Evolutionary conservation across 2,113 vertebrate genomes (phyloP).

Genomic region (Perca fluviatilis): DNA sequence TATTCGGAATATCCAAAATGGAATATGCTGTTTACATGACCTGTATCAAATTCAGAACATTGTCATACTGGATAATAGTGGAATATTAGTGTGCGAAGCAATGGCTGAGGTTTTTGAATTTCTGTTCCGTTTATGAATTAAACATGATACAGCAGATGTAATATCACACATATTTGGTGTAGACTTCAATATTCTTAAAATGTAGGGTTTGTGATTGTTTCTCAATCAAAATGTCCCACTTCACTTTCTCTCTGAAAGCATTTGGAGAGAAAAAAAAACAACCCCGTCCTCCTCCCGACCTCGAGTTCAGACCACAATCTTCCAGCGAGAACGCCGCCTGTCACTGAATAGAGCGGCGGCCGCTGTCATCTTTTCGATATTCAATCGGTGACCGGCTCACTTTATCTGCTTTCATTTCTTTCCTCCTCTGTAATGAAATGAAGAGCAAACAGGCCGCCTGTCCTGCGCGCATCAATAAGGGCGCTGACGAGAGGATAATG

Average conservation of each 20-base stretch:
- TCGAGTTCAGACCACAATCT: constrained; percentile 17
- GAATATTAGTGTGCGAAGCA: no score
- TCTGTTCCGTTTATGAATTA: background rate
- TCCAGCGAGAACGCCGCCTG: constrained; percentile 4
- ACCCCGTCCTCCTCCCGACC: background rate
- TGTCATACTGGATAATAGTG: no score
- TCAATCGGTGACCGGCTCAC: constrained; percentile 31
- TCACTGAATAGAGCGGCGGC: background rate
- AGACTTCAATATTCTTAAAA: background rate
- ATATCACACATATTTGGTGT: background rate
- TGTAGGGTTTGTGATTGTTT: background rate
- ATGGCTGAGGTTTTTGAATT: background rate
- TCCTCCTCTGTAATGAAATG: constrained; percentile 43
- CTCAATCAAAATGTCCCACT: background rate
- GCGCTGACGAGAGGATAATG: constrained; percentile 50
- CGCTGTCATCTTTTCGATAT: constrained; percentile 41
- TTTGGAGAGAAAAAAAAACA: no score
- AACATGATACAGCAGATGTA: background rate
- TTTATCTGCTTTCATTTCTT: constrained; percentile 18
- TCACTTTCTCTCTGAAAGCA: background rate
- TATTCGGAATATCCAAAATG: no score
- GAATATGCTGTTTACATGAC: no score
- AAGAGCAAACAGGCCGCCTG: constrained; percentile 36
- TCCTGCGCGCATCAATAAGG: constrained; percentile 47
- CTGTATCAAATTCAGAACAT: no score